Evolutionary conservation across 2,113 vertebrate genomes (phyloP), one percentile per base, ranked within the genome.

Genomic region (Amblyornis subalaris): DNA sequence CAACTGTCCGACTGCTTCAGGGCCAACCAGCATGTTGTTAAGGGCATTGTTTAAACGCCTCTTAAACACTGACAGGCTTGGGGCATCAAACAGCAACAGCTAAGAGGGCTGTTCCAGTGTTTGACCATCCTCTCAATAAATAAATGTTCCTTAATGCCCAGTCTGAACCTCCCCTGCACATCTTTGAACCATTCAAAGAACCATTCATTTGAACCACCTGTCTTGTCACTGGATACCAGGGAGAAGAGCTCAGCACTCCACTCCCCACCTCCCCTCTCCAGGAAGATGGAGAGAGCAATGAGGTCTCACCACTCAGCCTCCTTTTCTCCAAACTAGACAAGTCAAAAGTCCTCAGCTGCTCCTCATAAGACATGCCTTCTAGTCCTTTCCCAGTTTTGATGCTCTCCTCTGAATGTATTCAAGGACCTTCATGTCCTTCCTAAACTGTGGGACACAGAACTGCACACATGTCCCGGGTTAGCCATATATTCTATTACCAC

Each of bases 111-210:
- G 28, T 64, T 78, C 8, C 15, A 45, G 25, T 61, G 55, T 45
- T n/a, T 66, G 14, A 58, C 10, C 12, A 40, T 3, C 6, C 21
- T 60, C 25, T 60, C 0, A 0, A 14, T 74, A 57, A 65, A 13
- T 14, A 88, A 88, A 35, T 19, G 2, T 3, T 70, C 73, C 50
- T 25, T 70, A 23, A 61, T 7, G 7, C 36, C 22, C 10, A 33
- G 14, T 8, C 47, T 80, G 7, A 75, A 55, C 6, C 15, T 69
- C 11, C 5, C 4, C 3, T 28, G 35, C 0, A 1, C 12, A 66
- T 25, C 10, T 64, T 55, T 61, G 65, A 73, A n/a, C 10, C 14
- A 7, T 69, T 84, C 19, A 16, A 42, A 19, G 54, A 60, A 14
- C 35, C 11, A 16, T 29, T 47, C 18, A 35, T 14, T 48, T 24